Conservation (phyloP, 2,113 vertebrate genomes). For the Eubucco bourcierii region DNA sequence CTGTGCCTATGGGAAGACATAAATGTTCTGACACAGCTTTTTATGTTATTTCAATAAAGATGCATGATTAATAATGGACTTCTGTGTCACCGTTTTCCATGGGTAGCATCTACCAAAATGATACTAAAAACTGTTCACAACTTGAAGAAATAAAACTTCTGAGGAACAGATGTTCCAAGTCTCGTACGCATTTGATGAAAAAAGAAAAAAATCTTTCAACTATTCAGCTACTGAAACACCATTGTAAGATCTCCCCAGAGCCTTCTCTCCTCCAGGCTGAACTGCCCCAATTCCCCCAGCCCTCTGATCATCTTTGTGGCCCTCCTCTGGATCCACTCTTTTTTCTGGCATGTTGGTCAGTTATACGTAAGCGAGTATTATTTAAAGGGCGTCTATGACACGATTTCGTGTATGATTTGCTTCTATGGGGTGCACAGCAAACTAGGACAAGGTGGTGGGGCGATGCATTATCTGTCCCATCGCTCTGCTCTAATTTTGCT, state of each 20-base stretch:
- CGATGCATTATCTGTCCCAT: not conserved
- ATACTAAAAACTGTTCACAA: not conserved
- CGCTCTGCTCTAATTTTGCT: rapidly evolving
- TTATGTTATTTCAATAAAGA: not conserved
- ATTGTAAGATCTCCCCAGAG: too few relatives aligned
- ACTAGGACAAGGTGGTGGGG: rapidly evolving
- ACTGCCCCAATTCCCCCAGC: too few relatives aligned
- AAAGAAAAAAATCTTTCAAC: too few relatives aligned
- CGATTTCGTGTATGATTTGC: rapidly evolving
- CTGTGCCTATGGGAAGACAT: not conserved
- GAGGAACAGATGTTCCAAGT: not conserved
- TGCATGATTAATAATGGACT: not conserved
- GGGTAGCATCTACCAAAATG: not conserved
- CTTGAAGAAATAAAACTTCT: not conserved
- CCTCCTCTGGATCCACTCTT: not conserved
- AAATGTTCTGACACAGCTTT: not conserved
- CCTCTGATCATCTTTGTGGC: too few relatives aligned
- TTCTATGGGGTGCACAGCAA: rapidly evolving
- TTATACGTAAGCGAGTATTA: not conserved
- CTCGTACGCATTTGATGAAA: too few relatives aligned
- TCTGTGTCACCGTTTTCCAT: not conserved
- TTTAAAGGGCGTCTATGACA: not conserved
- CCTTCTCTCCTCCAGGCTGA: too few relatives aligned
- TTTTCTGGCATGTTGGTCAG: not conserved
- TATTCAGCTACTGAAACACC: too few relatives aligned